These are phyloP conservation scores for Heliconius himera DNA, from an alignment of 1,140 invertebrate species.

Conservation along the genomic window DNA sequence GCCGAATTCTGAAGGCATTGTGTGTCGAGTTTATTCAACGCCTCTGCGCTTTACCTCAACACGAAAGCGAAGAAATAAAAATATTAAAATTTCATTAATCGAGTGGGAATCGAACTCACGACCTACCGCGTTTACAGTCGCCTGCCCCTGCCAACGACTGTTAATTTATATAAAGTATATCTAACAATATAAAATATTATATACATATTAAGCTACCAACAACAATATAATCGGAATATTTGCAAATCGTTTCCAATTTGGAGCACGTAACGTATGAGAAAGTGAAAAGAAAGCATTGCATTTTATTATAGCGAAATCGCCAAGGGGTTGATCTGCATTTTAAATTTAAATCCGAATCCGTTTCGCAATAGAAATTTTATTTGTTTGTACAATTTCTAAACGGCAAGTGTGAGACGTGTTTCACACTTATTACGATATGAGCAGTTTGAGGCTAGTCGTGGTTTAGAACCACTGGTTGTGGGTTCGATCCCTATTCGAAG, in stretches of 20 bases:
- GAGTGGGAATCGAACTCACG: too few relatives aligned
- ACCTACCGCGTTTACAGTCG: too few relatives aligned
- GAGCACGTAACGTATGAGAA: conserved; percentile 60
- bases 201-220: background rate
- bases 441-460: background rate
- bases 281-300: conserved; percentile 59
- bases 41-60: too few relatives aligned
- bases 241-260: conserved; percentile 29
- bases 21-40: too few relatives aligned
- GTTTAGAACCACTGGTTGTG: too few relatives aligned
- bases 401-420: background rate
- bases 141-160: too few relatives aligned
- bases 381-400: conserved; percentile 29
- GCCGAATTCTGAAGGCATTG: too few relatives aligned
- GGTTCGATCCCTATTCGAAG: too few relatives aligned
- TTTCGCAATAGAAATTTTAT: conserved; percentile 30
- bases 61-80: too few relatives aligned
- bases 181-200: background rate
- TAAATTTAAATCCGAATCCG: conserved; percentile 30
- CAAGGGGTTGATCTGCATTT: conserved; percentile 49
- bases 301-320: conserved; percentile 39
- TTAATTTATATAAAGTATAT: background rate
- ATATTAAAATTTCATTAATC: too few relatives aligned
- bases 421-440: conserved; percentile 31
- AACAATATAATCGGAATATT: background rate